These are phyloP conservation scores for Vulpes vulpes DNA, from an alignment of 2,113 vertebrate species.

Conservation along the genomic window DNA sequence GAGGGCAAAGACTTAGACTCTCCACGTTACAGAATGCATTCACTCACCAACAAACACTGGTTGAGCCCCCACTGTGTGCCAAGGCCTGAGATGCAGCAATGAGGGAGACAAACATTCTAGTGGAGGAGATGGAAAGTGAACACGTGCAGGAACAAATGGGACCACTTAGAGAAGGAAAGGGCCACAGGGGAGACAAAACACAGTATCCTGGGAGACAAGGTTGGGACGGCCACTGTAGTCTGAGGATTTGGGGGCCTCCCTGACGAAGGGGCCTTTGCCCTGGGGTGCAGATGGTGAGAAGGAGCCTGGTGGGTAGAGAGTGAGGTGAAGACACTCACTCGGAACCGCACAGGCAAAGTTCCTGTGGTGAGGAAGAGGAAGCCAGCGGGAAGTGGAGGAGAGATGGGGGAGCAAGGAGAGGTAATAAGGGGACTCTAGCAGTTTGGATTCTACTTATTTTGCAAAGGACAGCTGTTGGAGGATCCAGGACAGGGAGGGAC, in stretches of 20 bases:
- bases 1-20: not conserved
- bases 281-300: not conserved
- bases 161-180: not conserved
- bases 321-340: not conserved
- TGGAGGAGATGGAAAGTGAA: not conserved
- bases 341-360: not conserved
- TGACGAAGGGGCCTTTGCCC: not conserved
- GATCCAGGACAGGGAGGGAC: no score
- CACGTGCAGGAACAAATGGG: not conserved
- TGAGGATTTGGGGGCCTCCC: not conserved
- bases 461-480: not conserved
- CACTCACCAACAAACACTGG: not conserved
- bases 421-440: fast-evolving
- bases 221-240: not conserved
- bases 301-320: not conserved
- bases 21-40: not conserved
- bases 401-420: not conserved
- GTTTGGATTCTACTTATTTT: not conserved
- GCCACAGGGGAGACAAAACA: not conserved
- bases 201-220: not conserved
- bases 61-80: not conserved
- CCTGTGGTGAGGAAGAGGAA: not conserved
- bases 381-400: not conserved
- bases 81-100: not conserved
- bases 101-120: not conserved